Conservation (phyloP, 2,888 invertebrate species). For the Pterostichus niger region DNA sequence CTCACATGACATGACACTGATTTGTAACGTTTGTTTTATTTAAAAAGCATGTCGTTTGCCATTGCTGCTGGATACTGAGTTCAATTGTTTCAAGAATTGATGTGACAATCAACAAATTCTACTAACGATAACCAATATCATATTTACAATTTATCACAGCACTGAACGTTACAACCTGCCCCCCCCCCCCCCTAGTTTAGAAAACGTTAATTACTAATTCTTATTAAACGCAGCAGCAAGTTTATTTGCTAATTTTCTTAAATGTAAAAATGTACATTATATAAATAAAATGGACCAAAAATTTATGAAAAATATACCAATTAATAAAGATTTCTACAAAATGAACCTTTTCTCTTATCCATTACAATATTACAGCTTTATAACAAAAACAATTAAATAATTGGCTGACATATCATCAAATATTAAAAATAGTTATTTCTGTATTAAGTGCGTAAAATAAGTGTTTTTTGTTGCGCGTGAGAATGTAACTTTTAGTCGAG, state of each 20-base stretch:
- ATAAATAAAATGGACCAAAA: slow-evolving; percentile 66
- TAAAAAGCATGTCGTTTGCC: slow-evolving; percentile 29
- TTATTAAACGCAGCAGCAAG: slow-evolving; percentile 42
- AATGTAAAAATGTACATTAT: slow-evolving; percentile 67
- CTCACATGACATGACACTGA: slow-evolving; percentile 52
- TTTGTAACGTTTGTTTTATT: slow-evolving; percentile 58
- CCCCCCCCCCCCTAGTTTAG: slow-evolving; percentile 33
- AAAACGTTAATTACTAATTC: slow-evolving; percentile 30
- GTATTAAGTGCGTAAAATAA: no score
- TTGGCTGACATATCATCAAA: background rate
- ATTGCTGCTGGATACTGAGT: slow-evolving; percentile 44
- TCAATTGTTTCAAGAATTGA: slow-evolving; percentile 63
- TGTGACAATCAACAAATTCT: slow-evolving; percentile 62
- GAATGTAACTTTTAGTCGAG: no score
- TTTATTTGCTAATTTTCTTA: slow-evolving; percentile 61
- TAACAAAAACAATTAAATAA: slow-evolving; percentile 29
- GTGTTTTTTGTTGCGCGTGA: no score
- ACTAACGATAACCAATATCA: slow-evolving; percentile 44
- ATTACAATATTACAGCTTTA: slow-evolving; percentile 34
- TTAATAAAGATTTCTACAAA: slow-evolving; percentile 65
- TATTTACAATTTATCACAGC: slow-evolving; percentile 65
- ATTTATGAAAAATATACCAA: slow-evolving; percentile 65
- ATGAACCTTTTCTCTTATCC: slow-evolving; percentile 45
- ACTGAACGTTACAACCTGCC: slow-evolving; percentile 61
- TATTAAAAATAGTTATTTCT: no score